Evolutionary conservation across 2,113 vertebrate species (phyloP).

Genomic region (Cervus canadensis): DNA sequence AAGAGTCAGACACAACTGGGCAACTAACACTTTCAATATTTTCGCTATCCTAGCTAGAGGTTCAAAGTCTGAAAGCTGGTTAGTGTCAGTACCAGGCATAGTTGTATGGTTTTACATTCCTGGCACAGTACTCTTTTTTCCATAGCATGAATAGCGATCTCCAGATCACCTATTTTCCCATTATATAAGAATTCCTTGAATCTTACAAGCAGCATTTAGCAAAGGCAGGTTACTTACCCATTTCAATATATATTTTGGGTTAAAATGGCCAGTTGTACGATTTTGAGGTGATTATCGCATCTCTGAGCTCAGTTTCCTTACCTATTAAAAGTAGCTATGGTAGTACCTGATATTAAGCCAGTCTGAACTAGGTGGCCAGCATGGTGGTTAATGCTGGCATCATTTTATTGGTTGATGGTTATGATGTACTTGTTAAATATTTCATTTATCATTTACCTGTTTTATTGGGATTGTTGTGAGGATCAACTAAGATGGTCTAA

Average conservation of each 20-base stretch:
- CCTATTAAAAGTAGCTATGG: background rate
- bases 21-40: background rate
- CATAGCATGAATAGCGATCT: background rate
- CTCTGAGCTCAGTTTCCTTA: background rate
- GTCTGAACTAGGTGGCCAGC: background rate
- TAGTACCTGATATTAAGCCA: background rate
- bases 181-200: background rate
- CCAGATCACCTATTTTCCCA: background rate
- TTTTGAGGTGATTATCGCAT: background rate
- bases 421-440: background rate
- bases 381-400: background rate
- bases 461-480: background rate
- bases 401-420: background rate
- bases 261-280: background rate
- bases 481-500: background rate
- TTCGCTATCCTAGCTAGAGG: background rate
- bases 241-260: background rate
- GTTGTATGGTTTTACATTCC: background rate
- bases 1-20: background rate
- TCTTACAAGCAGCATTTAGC: background rate
- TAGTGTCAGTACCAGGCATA: background rate
- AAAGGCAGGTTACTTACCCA: background rate
- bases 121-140: background rate
- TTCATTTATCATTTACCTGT: background rate
- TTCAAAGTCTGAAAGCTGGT: background rate